Evolutionary conservation across 2,888 invertebrate species (phyloP).

Genomic region (Tortricodes alternella): DNA sequence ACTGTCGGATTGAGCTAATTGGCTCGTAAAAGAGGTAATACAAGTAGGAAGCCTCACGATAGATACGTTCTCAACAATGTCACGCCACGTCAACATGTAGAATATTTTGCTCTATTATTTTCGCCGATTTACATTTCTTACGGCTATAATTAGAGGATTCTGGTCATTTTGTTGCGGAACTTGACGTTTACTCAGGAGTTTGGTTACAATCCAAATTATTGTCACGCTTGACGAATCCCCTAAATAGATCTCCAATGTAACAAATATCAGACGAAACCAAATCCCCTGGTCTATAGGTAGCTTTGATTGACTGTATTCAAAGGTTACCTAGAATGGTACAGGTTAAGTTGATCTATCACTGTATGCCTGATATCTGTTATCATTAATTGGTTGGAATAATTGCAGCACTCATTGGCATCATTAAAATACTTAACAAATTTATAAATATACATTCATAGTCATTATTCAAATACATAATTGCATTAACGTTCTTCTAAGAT

Average conservation of each 20-base stretch:
- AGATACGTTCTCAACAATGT: constrained; percentile 63
- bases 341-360: background rate
- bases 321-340: constrained; percentile 1
- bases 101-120: constrained; percentile 76
- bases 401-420: too few relatives aligned
- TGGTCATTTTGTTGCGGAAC: constrained; percentile 70
- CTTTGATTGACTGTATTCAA: background rate
- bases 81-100: constrained; percentile 81
- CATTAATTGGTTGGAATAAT: too few relatives aligned
- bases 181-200: constrained; percentile 63
- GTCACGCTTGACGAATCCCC: constrained; percentile 19
- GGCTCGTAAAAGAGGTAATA: constrained; percentile 41
- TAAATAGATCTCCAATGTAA: constrained; percentile 22
- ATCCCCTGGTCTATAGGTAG: background rate
- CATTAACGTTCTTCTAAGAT: too few relatives aligned
- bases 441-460: too few relatives aligned
- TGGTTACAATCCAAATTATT: constrained; percentile 50
- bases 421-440: too few relatives aligned
- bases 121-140: constrained; percentile 79
- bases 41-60: constrained; percentile 45
- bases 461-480: too few relatives aligned
- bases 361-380: background rate
- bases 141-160: constrained; percentile 78
- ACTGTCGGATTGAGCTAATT: constrained; percentile 33
- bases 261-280: constrained; percentile 11